Base-by-base conservation (phyloP, 2,113 vertebrate genomes). In the Hyla sarda region DNA sequence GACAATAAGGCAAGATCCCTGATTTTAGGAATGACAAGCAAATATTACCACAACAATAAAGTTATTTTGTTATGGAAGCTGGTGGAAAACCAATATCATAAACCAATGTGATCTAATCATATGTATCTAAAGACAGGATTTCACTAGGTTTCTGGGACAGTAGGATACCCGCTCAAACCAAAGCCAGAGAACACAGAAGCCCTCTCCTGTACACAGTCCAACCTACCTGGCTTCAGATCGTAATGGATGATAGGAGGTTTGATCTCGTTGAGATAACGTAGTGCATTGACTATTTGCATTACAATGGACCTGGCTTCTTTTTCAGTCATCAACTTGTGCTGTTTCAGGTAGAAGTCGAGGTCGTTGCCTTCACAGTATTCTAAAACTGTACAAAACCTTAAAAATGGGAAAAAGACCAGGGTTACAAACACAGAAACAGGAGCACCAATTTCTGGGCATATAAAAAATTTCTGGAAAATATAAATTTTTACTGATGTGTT, bases 301-400 rank as follows among this genome's bases (percentile, higher is more conserved):
- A 99, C 96, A 92, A 99, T 99, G 87, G 98, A 99, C 87, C 98
- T 96, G 72, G 97, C 98, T 95, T 99, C 98, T 92, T 99, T 99
- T 92, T 99, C 98, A 85, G 97, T 95, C 98, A 99, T 99, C 91
- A 99, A 91, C 93, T 99, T 99, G 93, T 99, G 97, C 92, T 99
- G 98, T 90, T 99, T 99, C 95, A 99, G 96, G 96, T 99, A 99
- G 93, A 99, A 99, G 96, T 99, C 98, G 93, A 99, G 95, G 92
- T 99, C 98, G 88, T 99, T 99, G 93, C 98, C 98, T 94, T 99
- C 97, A 95, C 98, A 99, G 95, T 98, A 99, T 94, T 99, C 98
- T 95, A 99, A 95, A 89, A 99, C 98, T 81, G 98, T 99, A 96
- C 98, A 99, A 96, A 99, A 99, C 91, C 98, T 99, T 88, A 23